Evolutionary conservation across 2,888 invertebrate species (phyloP).

Genomic region (Ichneumoninae sp.): DNA sequence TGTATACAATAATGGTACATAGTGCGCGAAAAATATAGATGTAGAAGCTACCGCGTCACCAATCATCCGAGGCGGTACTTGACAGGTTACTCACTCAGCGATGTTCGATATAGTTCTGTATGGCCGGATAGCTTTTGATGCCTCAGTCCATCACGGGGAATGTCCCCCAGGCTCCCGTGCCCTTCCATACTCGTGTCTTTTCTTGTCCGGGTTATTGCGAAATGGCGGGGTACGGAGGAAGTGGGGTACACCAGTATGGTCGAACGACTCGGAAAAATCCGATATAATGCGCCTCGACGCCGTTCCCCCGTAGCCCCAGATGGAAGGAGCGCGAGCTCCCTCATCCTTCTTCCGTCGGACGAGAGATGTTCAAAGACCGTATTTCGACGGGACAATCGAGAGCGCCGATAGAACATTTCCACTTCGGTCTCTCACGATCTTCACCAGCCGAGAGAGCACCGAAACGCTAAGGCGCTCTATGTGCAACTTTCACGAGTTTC

Average conservation of each 20-base stretch:
- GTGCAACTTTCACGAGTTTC: conserved; percentile 52
- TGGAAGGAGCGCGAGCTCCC: background rate
- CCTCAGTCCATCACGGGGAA: conserved; percentile 12
- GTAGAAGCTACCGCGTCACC: conserved; percentile 26
- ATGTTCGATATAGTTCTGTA: background rate
- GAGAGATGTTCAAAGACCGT: conserved; percentile 35
- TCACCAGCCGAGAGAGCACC: conserved; percentile 11
- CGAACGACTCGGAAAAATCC: conserved; percentile 34
- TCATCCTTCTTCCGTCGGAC: conserved; percentile 26
- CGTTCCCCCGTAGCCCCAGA: background rate
- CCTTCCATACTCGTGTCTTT: conserved; percentile 10
- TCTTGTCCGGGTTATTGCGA: conserved; percentile 32
- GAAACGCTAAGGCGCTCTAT: conserved; percentile 44
- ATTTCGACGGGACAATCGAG: conserved; percentile 45
- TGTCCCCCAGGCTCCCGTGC: background rate
- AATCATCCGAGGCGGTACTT: conserved; percentile 39
- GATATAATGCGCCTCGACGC: conserved; percentile 34
- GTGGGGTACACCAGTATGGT: conserved; percentile 6
- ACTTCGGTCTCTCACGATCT: conserved; percentile 50
- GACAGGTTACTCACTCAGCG: conserved; percentile 40
- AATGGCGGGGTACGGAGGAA: conserved; percentile 2
- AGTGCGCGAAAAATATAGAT: conserved; percentile 9
- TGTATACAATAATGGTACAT: conserved; percentile 17
- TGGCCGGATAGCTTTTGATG: conserved; percentile 26
- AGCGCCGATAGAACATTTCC: conserved; percentile 51